phyloP scores from a whole-genome alignment of 2,113 vertebrate genomes.

The Rhadina sibilatrix region DNA sequence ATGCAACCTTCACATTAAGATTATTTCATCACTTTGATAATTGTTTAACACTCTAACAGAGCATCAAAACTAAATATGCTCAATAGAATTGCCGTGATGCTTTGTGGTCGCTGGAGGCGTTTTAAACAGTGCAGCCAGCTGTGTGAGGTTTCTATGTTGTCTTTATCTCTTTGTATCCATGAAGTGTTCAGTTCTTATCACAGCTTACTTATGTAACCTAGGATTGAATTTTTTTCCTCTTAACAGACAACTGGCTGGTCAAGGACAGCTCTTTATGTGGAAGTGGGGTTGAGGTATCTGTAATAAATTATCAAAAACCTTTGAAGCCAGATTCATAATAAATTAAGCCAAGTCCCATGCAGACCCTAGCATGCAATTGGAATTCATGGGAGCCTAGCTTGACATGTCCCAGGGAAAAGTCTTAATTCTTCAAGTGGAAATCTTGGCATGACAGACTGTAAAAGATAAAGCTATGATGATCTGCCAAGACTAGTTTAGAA shows the following conservation, averaged over 20 bases:
- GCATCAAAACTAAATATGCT: neutral
- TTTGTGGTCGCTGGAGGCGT: neutral
- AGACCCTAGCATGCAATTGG: neutral
- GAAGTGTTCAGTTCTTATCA: slow-evolving; percentile 5
- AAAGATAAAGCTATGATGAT: slow-evolving; percentile 24
- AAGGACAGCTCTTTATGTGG: slow-evolving; percentile 31
- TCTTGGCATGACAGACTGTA: slow-evolving; percentile 16
- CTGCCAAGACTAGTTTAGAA: slow-evolving; percentile 23
- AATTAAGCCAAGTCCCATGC: slow-evolving; percentile 12
- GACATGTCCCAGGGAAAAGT: slow-evolving; percentile 25
- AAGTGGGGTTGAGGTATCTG: neutral
- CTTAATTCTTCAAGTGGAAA: slow-evolving; percentile 51
- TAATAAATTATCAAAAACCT: slow-evolving; percentile 23
- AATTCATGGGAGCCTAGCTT: slow-evolving; percentile 33
- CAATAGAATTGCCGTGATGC: neutral
- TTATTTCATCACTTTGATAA: neutral
- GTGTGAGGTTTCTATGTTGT: neutral
- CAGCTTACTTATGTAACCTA: slow-evolving; percentile 8
- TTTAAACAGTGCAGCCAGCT: neutral
- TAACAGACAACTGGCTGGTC: slow-evolving; percentile 30
- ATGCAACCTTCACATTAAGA: neutral
- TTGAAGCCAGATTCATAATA: slow-evolving; percentile 29
- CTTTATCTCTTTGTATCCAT: slow-evolving; percentile 9
- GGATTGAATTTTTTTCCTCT: neutral
- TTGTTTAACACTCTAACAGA: neutral